phyloP scores from a whole-genome alignment of 64 coral and sea anemone species.

The Acropora tenuis region DNA sequence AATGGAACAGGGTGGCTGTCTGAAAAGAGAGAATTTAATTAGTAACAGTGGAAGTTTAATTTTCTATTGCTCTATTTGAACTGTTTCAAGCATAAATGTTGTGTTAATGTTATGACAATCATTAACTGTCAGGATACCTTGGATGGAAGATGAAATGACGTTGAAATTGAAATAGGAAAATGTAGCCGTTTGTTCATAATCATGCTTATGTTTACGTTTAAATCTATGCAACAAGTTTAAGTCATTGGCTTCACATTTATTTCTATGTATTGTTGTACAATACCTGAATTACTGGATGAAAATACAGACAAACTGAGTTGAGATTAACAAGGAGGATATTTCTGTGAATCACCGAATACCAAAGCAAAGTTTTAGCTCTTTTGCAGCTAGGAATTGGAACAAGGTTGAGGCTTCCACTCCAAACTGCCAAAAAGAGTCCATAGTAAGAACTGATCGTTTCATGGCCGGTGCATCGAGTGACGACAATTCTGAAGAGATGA shows the following conservation, averaged over 20 bases:
- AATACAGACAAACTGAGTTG: too few species aligned
- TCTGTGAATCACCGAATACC: too few species aligned
- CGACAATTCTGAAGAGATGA: background rate
- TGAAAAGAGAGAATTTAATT: slow-evolving; percentile 13
- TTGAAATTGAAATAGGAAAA: background rate
- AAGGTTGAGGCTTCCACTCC: too few species aligned
- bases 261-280: too few species aligned
- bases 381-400: too few species aligned
- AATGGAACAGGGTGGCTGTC: background rate
- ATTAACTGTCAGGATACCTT: background rate
- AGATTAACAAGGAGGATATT: too few species aligned
- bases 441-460: too few species aligned
- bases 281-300: too few species aligned
- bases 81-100: background rate
- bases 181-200: slow-evolving; percentile 6
- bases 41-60: background rate
- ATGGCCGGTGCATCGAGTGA: background rate
- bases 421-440: too few species aligned
- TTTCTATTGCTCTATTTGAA: background rate
- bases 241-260: background rate
- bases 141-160: background rate
- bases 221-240: slow-evolving; percentile 11
- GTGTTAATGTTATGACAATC: slow-evolving; percentile 2
- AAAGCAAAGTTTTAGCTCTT: too few species aligned
- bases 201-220: background rate